Evolutionary conservation across 2,113 vertebrate species (phyloP), one percentile per base, ranked within the genome.

Genomic region (Pardalotus punctatus): DNA sequence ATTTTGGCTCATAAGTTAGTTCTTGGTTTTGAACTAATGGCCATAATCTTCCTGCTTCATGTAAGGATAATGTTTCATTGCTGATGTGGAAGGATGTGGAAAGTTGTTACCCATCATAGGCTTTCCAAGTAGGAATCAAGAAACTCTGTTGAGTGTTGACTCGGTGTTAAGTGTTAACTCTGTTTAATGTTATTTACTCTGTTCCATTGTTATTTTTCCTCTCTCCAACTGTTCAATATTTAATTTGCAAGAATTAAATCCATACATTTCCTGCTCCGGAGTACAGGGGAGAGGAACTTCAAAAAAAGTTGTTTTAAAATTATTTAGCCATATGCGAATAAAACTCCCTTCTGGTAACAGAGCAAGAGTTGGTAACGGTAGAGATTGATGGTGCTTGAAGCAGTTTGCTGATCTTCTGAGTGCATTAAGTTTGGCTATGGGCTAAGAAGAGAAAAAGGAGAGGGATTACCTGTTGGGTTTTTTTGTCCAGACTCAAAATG

Each of bases 111-210:
- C 29, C 16, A 45, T 42, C 7, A 2, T 14, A 11, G 42, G 12
- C 10, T 80, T 86, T 78, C 28, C 43, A 40, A 43, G 47, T 18
- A 54, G 35, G 13, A 43, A 42, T 62, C 0, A 10, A 54, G 67
- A 64, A 88, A 78, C 35, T 7, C 3, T 85, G 61, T 80, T 72
- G 28, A 70, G 21, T 77, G 79, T 87, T 79, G 57, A 64, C 29
- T 91, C 31, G 23, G 0, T 94, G 92, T 91, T 81, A 57, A 74
- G 17, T 83, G 74, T 94, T 78, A 66, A 48, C 22, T 94, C 54
- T 71, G 72, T 95, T 81, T 35, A 38, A 48, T 81, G 83, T 96
- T 78, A 48, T 77, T 94, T 90, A 16, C 25, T 60, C 40, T 69
- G 72, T 94, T 92, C 86, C 23, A 1, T 8, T 54, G 80, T 88